Percentiles rank a stretch among this genome's conserved stretches.
These are phyloP conservation scores for Orbicella faveolata DNA, from an alignment of 64 coral and sea anemone species.

Conservation along the genomic window DNA sequence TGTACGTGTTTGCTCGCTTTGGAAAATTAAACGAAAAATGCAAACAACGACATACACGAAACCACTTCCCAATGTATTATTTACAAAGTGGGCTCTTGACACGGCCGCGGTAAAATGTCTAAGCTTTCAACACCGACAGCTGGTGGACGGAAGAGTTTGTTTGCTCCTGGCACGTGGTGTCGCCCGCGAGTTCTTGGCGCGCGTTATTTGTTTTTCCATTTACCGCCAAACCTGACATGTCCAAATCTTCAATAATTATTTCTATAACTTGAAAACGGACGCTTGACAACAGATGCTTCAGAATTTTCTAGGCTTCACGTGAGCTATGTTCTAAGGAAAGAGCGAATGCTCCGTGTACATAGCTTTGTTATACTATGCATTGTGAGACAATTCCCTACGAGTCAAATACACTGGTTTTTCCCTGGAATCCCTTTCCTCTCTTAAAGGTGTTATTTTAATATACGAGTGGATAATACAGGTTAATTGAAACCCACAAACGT, in stretches of 20 bases:
- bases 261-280: neutral
- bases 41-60: neutral
- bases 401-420: no score
- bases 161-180: neutral
- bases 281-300: neutral
- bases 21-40: no score
- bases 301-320: neutral
- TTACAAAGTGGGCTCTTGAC: neutral
- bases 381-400: no score
- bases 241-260: neutral
- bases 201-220: neutral
- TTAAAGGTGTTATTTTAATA: no score
- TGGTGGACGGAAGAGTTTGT: neutral
- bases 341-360: no score
- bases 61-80: neutral
- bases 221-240: neutral
- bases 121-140: neutral
- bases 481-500: no score
- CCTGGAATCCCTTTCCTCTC: no score
- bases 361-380: no score
- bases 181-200: neutral
- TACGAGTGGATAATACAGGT: no score
- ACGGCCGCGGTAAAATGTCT: neutral
- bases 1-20: no score
- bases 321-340: no score